A percentile compares a stretch with the other conserved stretches of the same genome.
These are phyloP conservation scores for Mobula birostris DNA, from an alignment of 2,113 vertebrate species.

Conservation along the genomic window DNA sequence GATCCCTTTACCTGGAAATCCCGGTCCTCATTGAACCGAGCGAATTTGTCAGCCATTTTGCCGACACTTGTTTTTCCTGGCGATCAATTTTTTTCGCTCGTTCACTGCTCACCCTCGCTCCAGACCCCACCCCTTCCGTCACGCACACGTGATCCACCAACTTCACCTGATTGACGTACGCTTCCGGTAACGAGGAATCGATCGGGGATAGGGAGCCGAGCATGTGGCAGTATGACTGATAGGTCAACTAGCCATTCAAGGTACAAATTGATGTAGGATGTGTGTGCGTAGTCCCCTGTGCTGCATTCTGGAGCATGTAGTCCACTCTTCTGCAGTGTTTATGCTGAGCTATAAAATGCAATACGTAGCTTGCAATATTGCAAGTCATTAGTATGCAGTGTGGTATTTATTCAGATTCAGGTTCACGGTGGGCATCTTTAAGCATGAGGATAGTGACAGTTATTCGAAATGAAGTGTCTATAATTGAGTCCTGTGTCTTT, in stretches of 20 bases:
- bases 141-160: neutral
- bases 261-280: too few species aligned
- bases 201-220: too few species aligned
- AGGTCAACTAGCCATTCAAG: too few species aligned
- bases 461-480: neutral
- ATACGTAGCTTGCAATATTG: neutral
- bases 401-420: neutral
- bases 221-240: too few species aligned
- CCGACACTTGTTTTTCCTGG: conserved; percentile 47
- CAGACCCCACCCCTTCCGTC: neutral
- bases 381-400: neutral
- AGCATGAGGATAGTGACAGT: neutral
- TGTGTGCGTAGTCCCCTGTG: neutral
- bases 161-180: too few species aligned
- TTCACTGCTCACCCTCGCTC: neutral
- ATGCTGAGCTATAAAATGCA: too few species aligned
- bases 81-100: neutral
- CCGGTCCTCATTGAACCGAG: conserved; percentile 95
- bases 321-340: neutral
- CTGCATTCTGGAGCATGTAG: neutral
- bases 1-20: conserved; percentile 84
- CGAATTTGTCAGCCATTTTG: conserved; percentile 98
- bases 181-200: too few species aligned
- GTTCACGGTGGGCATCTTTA: neutral
- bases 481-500: neutral